These are phyloP conservation scores for Platorchestia sp. DNA, from an alignment of 1,140 invertebrate genomes.

Conservation along the genomic window DNA sequence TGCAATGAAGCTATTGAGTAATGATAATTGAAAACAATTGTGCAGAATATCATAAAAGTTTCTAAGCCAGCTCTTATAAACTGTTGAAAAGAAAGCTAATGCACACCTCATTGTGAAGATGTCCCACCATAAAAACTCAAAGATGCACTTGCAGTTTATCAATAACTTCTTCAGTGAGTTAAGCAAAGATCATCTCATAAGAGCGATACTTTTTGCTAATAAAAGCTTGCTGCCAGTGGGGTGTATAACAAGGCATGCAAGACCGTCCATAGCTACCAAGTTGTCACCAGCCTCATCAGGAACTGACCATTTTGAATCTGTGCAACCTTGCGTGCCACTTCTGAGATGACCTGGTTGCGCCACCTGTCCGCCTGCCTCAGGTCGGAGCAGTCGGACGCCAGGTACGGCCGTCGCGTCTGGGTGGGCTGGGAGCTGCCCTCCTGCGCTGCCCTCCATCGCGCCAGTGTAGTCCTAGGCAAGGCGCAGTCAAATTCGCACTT, in stretches of 20 bases:
- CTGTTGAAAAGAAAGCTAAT: no score
- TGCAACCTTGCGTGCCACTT: conserved; percentile 98
- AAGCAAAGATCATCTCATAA: no score
- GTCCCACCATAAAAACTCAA: no score
- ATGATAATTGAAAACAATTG: no score
- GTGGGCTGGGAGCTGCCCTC: conserved; percentile 82
- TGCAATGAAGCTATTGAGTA: no score
- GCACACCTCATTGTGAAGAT: no score
- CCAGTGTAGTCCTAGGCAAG: conserved; percentile 89
- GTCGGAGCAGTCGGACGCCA: conserved; percentile 94
- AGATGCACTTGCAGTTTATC: no score
- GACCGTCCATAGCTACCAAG: neutral
- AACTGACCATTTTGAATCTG: conserved; percentile 91
- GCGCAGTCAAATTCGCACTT: no score
- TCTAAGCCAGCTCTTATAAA: no score
- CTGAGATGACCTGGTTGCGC: conserved; percentile 94
- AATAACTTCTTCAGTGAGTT: no score
- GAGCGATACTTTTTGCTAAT: no score
- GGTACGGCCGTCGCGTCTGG: conserved; percentile 88
- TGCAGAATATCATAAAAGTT: no score
- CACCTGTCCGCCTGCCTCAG: conserved; percentile 94
- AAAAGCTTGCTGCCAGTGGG: neutral
- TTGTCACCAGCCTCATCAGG: conserved; percentile 71
- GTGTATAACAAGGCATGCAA: neutral
- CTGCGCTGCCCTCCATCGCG: conserved; percentile 94